Base-by-base conservation (phyloP, 2,113 vertebrate genomes). In the Arvicanthis niloticus region DNA sequence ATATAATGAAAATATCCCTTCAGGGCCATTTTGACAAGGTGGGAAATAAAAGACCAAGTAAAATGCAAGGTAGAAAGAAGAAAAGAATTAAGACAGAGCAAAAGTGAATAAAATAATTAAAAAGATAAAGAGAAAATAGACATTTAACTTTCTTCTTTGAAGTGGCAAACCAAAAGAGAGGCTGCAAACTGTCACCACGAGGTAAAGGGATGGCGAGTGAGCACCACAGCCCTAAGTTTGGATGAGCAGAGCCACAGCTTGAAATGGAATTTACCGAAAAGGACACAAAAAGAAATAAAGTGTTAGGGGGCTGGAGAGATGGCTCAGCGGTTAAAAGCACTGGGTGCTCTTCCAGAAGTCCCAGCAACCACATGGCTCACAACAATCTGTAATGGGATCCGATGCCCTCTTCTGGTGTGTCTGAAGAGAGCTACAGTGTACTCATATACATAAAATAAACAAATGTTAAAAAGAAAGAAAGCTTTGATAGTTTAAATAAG, bases 241-340 rank as follows among this genome's bases (percentile, higher is more conserved):
- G 70, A 42, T 89, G 40, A 95, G 82, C 40, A 8, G 51, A 19
- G 65, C 26, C 42, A 85, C 2, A 29, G 8, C 3, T 26, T 68
- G 31, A 80, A 92, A 87, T 4, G 91, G 37, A 95, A 88, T 56
- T 92, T 81, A 88, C 19, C 37, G 58, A 95, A 96, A 88, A 6
- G 75, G 37, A 96, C 51, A 89, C 16, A 81, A 42, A 60, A 76
- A 65, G 10, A 88, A 82, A 88, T 48, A 22, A 34, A 16, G 13
- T 12, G 34, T 68, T 68, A 68, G 31, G 31, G 67, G 67, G 67
- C 31, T 15, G 1, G 67, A 17, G 67, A 68, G 31, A 2, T 68
- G 67, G 67, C 67, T 68, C 67, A 34, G 67, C 5, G 34, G 67
- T 68, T 16, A 37, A 68, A 31, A 68, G 31, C 31, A 37, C 31